Base-by-base conservation (phyloP, 2,113 vertebrate genomes). In the Sisor rabdophorus region DNA sequence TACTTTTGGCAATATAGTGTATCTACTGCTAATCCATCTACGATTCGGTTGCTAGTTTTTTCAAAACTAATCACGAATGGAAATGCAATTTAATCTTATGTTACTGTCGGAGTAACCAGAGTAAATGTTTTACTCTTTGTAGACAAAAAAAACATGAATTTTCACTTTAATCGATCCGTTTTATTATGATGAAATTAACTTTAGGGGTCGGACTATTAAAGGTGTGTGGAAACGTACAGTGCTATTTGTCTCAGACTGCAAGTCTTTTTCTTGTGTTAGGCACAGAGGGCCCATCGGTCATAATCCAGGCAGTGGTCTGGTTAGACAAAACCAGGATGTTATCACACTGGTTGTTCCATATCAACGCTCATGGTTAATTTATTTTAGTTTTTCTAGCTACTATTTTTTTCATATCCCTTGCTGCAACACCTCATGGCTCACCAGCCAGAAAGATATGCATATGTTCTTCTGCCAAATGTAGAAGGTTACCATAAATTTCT, bases 281-380 rank as follows among this genome's bases (percentile, higher is more conserved):
- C 44, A 67, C 22, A 1, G 7, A 67, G 8, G 22, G 1, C 22
- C 22, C 15, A 48, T 48, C 64, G 48, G 17, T 48, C 44, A 67
- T 48, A 26, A 26, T 48, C 48, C 22, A 67, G 20, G 20, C 32
- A 64, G 22, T 40, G 32, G 20, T 8, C 61, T 40, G 19, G 20
- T 64, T 12, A 67, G 64, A 67, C 40, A 67, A 22, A 67, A 67
- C 48, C n/a, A 7, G 64, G 44, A 13, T 67, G 48, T 48, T 32
- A 48, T 24, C 11, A 22, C 44, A 67, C 44, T 48, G 64, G n/a
- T 67, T 63, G 20, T 22, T 11, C 61, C 20, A 22, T 64, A 32
- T 64, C 20, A 44, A 6, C 40, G 24, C 36, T 47, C 5, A 13
- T 65, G 28, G 11, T 32, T 17, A n/a, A 12, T 22, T 44, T 0